phyloP scores from a whole-genome alignment of 2,888 invertebrate species.

The Aleiodes leptofemur region DNA sequence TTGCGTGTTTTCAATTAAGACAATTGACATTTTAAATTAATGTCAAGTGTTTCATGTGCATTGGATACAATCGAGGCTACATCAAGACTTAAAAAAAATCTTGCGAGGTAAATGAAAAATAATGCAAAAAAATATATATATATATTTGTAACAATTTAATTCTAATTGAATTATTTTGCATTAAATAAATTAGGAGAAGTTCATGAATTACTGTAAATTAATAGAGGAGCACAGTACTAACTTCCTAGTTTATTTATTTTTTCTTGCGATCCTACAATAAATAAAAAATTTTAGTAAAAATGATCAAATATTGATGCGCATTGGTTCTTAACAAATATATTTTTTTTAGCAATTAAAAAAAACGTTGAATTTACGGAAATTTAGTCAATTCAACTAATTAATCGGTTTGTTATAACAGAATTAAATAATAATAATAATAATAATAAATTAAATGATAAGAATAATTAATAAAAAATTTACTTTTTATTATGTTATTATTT shows the following conservation, averaged over 20 bases:
- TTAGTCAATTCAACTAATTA: too few species aligned
- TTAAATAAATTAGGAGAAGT: background rate
- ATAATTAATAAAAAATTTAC: too few species aligned
- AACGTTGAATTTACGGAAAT: too few species aligned
- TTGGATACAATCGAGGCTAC: constrained; percentile 27
- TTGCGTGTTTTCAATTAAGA: constrained; percentile 30
- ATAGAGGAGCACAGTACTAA: background rate
- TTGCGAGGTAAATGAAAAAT: constrained; percentile 4
- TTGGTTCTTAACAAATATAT: too few species aligned
- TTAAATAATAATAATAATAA: too few species aligned
- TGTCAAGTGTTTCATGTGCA: constrained; percentile 34
- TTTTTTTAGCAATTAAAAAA: too few species aligned
- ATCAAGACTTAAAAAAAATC: constrained; percentile 27
- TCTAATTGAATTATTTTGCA: background rate
- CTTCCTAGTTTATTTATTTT: background rate
- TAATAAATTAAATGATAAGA: too few species aligned
- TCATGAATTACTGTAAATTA: background rate
- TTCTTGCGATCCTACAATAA: background rate
- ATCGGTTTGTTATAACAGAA: too few species aligned
- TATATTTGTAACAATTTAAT: background rate
- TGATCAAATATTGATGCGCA: too few species aligned
- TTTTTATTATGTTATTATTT: too few species aligned
- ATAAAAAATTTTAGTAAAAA: too few species aligned
- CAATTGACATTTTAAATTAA: constrained; percentile 30
- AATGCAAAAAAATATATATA: background rate